Evolutionary conservation across 1,140 invertebrate species (phyloP).

Genomic region (Hyles euphorbiae): DNA sequence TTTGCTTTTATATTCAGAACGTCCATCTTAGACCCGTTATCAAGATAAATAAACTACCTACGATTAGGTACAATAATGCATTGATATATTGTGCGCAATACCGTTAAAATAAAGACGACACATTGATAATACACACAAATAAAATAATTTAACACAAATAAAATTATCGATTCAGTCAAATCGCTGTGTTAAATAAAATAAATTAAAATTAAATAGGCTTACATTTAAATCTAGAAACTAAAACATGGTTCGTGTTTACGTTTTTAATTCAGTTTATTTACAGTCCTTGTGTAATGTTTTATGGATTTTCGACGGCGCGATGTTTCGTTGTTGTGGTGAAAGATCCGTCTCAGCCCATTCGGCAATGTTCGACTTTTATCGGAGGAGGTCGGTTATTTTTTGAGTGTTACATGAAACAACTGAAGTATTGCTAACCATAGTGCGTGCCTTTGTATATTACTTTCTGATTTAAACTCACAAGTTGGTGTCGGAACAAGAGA

Average conservation of each 20-base stretch:
- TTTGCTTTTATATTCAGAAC: no score
- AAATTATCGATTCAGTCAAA: slow-evolving; percentile 51
- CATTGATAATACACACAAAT: slow-evolving; percentile 14
- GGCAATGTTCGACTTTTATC: no score
- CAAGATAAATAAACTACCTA: no score
- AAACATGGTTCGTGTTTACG: slow-evolving; percentile 4
- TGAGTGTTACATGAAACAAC: no score
- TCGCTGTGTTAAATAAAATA: slow-evolving; percentile 38
- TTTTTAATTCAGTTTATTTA: slow-evolving; percentile 4
- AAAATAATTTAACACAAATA: slow-evolving; percentile 33
- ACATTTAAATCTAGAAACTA: neutral
- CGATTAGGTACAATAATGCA: no score
- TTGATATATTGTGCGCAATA: slow-evolving; percentile 6
- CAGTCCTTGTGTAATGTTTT: neutral
- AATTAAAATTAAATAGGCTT: slow-evolving; percentile 20
- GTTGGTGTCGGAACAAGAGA: no score
- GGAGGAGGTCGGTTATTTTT: no score
- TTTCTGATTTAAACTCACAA: no score
- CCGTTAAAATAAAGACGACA: slow-evolving; percentile 4
- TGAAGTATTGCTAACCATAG: no score
- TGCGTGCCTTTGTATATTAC: no score
- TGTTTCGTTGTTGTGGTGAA: neutral
- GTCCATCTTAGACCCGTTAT: no score
- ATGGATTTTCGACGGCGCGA: neutral
- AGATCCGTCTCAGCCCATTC: no score